phyloP scores from a whole-genome alignment of 2,797 vertebrate species.

The Gadopsis bispinosus region DNA sequence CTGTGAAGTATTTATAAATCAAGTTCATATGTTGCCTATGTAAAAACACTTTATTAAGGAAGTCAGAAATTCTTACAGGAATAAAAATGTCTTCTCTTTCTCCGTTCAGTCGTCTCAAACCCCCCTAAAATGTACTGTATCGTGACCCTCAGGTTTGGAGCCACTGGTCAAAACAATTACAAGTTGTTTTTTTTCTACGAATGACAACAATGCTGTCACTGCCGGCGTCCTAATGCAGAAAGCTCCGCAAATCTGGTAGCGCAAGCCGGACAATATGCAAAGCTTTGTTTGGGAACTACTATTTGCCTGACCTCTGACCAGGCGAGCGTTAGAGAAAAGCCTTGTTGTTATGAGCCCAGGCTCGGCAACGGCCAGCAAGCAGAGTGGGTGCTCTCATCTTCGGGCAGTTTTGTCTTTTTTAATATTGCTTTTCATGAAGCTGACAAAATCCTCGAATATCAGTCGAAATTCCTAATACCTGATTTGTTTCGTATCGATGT shows the following conservation, averaged over 20 bases:
- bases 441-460: conserved; percentile 23
- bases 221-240: neutral
- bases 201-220: conserved; percentile 4
- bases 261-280: neutral
- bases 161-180: neutral
- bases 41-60: neutral
- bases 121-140: no score
- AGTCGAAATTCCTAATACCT: conserved; percentile 26
- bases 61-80: neutral
- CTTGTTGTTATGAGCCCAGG: conserved; percentile 34
- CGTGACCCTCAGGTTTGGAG: neutral
- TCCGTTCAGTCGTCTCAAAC: neutral
- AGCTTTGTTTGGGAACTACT: conserved; percentile 28
- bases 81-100: neutral
- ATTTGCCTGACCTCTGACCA: conserved; percentile 34
- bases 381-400: conserved; percentile 45
- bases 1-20: neutral
- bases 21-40: neutral
- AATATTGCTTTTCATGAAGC: conserved; percentile 43
- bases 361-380: conserved; percentile 18
- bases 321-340: conserved; percentile 20
- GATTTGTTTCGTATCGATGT: neutral
- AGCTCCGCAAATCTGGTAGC: conserved; percentile 30
- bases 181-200: neutral
- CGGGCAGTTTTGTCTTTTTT: neutral